Percentiles rank a stretch among this genome's conserved stretches.
Conservation (phyloP, 35 echinoderm and acorn worm genomes). For the Hemicentrotus pulcherrimus region DNA sequence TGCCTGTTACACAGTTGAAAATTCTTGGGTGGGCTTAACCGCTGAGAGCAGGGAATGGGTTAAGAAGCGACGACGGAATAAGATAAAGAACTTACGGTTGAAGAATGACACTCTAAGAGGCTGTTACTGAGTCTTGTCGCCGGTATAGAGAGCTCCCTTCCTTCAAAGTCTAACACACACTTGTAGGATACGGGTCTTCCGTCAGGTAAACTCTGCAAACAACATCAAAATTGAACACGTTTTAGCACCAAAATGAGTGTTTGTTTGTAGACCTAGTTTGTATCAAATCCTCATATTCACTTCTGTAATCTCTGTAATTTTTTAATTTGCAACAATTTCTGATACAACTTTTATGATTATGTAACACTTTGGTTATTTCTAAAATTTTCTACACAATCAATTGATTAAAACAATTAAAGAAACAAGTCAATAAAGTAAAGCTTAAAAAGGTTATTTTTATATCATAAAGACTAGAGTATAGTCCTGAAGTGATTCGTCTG, state of each 20-base stretch:
- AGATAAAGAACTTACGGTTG: background rate
- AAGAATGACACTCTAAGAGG: slow-evolving; percentile 18
- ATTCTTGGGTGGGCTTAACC: background rate
- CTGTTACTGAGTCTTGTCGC: slow-evolving; percentile 20
- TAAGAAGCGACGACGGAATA: background rate
- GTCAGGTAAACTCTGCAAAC: slow-evolving; percentile 11
- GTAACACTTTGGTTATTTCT: background rate
- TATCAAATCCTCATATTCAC: background rate
- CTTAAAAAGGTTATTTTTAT: too few species aligned
- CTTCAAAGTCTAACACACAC: slow-evolving; percentile 55
- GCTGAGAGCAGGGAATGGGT: background rate
- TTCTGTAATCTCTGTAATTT: background rate
- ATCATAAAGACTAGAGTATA: too few species aligned
- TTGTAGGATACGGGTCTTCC: slow-evolving; percentile 34
- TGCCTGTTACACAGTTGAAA: background rate
- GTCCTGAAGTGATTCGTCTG: too few species aligned
- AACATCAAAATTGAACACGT: background rate
- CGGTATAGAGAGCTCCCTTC: slow-evolving; percentile 6
- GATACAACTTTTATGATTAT: background rate
- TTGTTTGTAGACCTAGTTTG: background rate
- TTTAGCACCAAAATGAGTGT: background rate
- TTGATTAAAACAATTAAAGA: too few species aligned
- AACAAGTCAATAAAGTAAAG: too few species aligned
- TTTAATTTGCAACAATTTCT: too few species aligned
- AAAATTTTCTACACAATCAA: too few species aligned